Evolutionary conservation across 2,797 vertebrate species (phyloP), one percentile per base, ranked within the genome.

Genomic region (Amblyopsis hoosieri): DNA sequence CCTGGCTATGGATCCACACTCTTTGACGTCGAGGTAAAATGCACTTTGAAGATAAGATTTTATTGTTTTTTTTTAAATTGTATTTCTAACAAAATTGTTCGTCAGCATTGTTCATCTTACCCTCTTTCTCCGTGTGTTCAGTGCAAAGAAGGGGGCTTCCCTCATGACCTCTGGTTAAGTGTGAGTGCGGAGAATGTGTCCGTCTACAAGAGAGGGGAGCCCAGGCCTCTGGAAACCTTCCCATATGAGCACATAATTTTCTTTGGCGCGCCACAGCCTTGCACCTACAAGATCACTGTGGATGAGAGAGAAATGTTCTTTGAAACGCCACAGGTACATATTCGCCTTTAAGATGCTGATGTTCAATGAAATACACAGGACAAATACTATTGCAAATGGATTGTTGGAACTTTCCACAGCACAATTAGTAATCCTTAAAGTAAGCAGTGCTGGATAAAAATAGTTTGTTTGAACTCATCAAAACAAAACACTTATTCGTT

Each of bases 261-360:
- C 91, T 98, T 98, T 0, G 96, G 96, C 2, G 95, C 95, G 10
- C 96, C 95, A 0, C 94, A 94, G 69, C 87, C 94, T 62, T 95
- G 94, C 87, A 96, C 94, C 59, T 97, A 96, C 89, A 97, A 97
- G 89, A 94, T 98, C 83, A 97, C 94, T 0, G 95, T 97, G 85
- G 96, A 96, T 12, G 95, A 96, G 76, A 91, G 96, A 72, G 96
- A 98, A 85, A 95, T 98, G 95, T 94, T 95, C 85, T 97, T 98
- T 62, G 94, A 98, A 80, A 98, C 95, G 4, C 92, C 94, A 8
- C 94, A 96, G 94, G 96, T 97, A 3, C 9, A 46, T 7, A 46
- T 12, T 7, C 13, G 12, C 2, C 14, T 29, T 11, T 23, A 12
- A 15, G 45, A 17, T 48, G 10, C 45, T 37, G 13, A 4, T 8